Percentiles rank a stretch among this genome's conserved stretches.
Conservation (phyloP, 2,888 invertebrate genomes). For the Aphidius colemani region DNA sequence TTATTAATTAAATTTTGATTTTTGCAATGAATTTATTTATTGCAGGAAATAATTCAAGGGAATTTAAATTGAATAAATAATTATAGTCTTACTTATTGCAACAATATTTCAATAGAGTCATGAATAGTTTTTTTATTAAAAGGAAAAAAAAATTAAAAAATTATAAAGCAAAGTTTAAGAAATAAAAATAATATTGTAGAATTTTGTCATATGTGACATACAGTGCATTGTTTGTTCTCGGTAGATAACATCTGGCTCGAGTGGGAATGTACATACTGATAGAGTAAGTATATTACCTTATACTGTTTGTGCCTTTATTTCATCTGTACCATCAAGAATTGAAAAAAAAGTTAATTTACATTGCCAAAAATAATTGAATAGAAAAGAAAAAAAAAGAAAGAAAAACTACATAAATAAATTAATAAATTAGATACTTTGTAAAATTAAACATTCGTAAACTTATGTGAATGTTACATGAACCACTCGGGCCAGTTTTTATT, state of each 20-base stretch:
- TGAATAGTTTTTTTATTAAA: slow-evolving; percentile 15
- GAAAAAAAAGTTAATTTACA: slow-evolving; percentile 22
- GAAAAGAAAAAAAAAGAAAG: slow-evolving; percentile 22
- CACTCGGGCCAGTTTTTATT: slow-evolving; percentile 51
- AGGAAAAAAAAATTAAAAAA: slow-evolving; percentile 38
- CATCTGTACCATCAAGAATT: slow-evolving; percentile 40
- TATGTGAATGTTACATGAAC: slow-evolving; percentile 44
- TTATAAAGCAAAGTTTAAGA: slow-evolving; percentile 32
- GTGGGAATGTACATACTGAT: slow-evolving; percentile 57
- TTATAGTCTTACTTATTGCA: background rate
- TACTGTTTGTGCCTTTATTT: slow-evolving; percentile 52
- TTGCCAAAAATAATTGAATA: slow-evolving; percentile 18
- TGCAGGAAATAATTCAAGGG: slow-evolving; percentile 26
- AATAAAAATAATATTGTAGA: slow-evolving; percentile 34
- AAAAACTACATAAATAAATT: slow-evolving; percentile 11
- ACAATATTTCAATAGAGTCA: too few species aligned
- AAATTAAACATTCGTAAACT: slow-evolving; percentile 30
- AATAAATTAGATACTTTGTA: slow-evolving; percentile 29
- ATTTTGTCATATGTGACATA: slow-evolving; percentile 45
- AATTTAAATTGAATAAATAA: slow-evolving; percentile 17
- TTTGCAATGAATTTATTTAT: slow-evolving; percentile 26
- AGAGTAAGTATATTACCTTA: slow-evolving; percentile 56
- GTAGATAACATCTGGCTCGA: slow-evolving; percentile 57
- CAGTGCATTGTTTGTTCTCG: slow-evolving; percentile 53
- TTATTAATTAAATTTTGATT: background rate